These are phyloP conservation scores for Artibeus lituratus DNA, from an alignment of 2,797 vertebrate genomes.

Conservation along the genomic window DNA sequence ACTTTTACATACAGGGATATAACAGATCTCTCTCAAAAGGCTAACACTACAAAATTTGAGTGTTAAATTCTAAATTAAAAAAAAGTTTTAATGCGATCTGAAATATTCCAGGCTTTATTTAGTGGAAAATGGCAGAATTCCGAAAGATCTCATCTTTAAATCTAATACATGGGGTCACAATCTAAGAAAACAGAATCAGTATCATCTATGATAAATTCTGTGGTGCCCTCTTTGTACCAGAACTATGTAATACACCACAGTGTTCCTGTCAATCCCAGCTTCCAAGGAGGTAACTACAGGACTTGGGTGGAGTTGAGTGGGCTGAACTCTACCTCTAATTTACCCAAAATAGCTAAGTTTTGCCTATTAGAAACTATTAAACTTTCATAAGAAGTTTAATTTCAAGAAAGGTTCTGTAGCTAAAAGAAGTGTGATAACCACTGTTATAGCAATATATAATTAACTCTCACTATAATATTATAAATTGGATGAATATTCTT, in stretches of 20 bases:
- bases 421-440: not conserved
- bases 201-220: not conserved
- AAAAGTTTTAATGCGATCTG: not conserved
- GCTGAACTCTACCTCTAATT: not conserved
- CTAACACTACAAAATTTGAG: not conserved
- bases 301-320: not conserved
- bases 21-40: not conserved
- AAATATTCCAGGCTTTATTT: not conserved
- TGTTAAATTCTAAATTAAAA: not conserved
- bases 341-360: not conserved
- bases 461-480: conserved; percentile 92
- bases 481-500: conserved; percentile 97
- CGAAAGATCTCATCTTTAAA: conserved; percentile 23
- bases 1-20: not conserved
- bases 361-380: no score
- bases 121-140: not conserved
- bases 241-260: not conserved
- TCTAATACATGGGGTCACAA: not conserved
- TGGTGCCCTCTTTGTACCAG: not conserved
- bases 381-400: not conserved
- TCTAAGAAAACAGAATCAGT: not conserved
- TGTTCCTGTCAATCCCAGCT: not conserved
- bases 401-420: not conserved
- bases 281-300: not conserved
- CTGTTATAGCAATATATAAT: not conserved